phyloP scores from a whole-genome alignment of 1,140 invertebrate genomes.

The Bemisia tabaci region DNA sequence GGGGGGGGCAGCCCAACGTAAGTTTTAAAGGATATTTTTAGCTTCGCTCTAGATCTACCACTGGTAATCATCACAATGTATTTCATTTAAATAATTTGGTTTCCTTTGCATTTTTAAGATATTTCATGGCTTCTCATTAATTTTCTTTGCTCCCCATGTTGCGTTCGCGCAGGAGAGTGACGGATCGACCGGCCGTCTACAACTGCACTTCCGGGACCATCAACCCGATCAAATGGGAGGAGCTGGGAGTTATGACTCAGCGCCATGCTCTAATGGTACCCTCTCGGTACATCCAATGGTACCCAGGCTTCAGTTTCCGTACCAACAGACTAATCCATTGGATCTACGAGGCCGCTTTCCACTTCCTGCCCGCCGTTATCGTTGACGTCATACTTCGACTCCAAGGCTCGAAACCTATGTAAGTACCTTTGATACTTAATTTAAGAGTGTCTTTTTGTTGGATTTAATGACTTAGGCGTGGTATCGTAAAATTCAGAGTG shows the following conservation, averaged over 20 bases:
- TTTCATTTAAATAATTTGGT: too few species aligned
- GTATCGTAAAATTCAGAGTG: too few species aligned
- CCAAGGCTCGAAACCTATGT: conserved; percentile 65
- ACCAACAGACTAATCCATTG: conserved; percentile 55
- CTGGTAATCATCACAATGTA: too few species aligned
- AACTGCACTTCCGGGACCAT: conserved; percentile 77
- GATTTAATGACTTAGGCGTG: too few species aligned
- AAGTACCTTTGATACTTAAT: too few species aligned
- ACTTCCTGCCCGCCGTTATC: conserved; percentile 64
- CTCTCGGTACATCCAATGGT: conserved; percentile 72
- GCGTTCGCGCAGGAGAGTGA: background rate
- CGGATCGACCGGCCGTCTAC: conserved; percentile 51
- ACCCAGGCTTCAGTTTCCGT: conserved; percentile 65
- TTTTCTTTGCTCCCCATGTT: too few species aligned
- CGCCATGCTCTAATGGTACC: conserved; percentile 58
- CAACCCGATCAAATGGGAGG: conserved; percentile 73
- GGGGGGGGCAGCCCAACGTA: too few species aligned
- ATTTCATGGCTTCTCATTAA: too few species aligned
- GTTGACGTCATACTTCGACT: conserved; percentile 54
- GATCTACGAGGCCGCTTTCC: conserved; percentile 51
- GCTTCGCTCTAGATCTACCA: too few species aligned
- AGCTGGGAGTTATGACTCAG: conserved; percentile 50
- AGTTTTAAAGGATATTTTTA: too few species aligned
- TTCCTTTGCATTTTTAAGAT: too few species aligned
- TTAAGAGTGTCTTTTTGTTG: too few species aligned